Conservation (phyloP, 2,113 vertebrate genomes). For the Origma solitaria region DNA sequence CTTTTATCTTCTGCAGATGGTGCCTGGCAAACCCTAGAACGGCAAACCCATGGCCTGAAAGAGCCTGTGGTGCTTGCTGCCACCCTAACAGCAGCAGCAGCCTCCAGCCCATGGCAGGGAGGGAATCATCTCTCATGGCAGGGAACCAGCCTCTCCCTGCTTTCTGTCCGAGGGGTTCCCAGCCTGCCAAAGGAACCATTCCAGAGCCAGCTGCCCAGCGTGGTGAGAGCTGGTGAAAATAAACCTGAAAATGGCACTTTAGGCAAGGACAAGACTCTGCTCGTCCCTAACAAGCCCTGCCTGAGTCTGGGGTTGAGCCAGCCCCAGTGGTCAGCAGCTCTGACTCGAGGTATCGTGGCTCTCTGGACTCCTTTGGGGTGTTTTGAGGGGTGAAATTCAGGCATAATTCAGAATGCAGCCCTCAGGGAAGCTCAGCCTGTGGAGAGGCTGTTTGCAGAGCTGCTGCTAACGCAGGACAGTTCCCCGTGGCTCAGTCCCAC, state of each 20-base stretch:
- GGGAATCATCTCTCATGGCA: too few relatives aligned
- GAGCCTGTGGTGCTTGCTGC: background rate
- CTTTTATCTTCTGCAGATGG: background rate
- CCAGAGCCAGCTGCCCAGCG: background rate
- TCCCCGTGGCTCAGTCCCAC: background rate
- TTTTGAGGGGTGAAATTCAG: background rate
- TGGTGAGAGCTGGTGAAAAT: background rate
- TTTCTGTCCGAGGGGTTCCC: background rate
- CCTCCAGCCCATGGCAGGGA: background rate
- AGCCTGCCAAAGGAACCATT: background rate
- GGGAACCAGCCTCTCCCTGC: background rate
- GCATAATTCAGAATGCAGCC: background rate
- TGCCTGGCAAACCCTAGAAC: background rate
- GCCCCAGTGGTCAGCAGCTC: background rate
- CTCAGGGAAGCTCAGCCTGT: background rate
- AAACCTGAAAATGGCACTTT: background rate
- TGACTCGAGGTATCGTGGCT: accelerated
- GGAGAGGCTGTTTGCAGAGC: background rate
- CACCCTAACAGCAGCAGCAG: background rate
- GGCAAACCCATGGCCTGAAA: background rate
- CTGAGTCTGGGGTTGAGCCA: background rate
- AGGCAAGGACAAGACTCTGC: background rate
- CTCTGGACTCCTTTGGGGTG: background rate
- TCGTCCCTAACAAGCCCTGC: background rate
- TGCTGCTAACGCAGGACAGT: background rate